A percentile compares a stretch with the other conserved stretches of the same genome.
These are phyloP conservation scores for Villa cingulata DNA, from an alignment of 2,888 invertebrate genomes.

Conservation along the genomic window DNA sequence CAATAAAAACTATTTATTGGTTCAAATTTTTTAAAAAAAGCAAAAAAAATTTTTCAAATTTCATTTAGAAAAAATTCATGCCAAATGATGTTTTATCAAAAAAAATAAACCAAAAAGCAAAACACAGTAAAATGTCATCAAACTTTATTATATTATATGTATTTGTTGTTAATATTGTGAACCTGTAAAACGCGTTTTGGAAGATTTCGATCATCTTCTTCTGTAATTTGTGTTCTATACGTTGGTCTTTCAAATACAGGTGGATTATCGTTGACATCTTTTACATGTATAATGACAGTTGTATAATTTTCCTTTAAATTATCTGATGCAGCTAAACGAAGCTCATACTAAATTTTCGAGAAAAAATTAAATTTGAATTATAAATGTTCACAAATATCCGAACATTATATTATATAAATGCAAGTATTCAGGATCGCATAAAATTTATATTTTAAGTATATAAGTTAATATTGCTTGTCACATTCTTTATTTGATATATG, in stretches of 20 bases:
- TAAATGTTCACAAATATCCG: constrained; percentile 8
- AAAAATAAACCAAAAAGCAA: too few relatives aligned
- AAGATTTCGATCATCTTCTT: constrained; percentile 87
- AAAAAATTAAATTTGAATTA: constrained; percentile 4
- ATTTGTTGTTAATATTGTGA: constrained; percentile 19
- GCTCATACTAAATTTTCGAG: constrained; percentile 58
- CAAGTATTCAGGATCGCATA: neutral
- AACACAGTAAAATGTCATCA: too few relatives aligned
- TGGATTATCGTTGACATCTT: constrained; percentile 96
- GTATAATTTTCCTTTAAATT: constrained; percentile 96
- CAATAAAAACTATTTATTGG: too few relatives aligned
- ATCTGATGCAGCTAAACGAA: constrained; percentile 87
- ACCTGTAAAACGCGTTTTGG: constrained; percentile 89
- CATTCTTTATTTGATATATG: too few relatives aligned
- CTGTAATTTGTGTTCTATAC: constrained; percentile 89
- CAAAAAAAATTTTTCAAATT: too few relatives aligned
- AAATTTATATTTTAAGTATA: neutral
- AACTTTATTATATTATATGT: too few relatives aligned
- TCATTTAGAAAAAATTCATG: too few relatives aligned
- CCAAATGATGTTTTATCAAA: too few relatives aligned
- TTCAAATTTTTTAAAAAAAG: too few relatives aligned
- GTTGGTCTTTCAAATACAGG: constrained; percentile 91
- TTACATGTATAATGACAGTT: constrained; percentile 90
- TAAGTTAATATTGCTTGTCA: too few relatives aligned
- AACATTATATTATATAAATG: too few relatives aligned